Percentiles rank a stretch among this genome's conserved stretches.
phyloP scores from a whole-genome alignment of 2,797 vertebrate genomes.

The Onychomys torridus region DNA sequence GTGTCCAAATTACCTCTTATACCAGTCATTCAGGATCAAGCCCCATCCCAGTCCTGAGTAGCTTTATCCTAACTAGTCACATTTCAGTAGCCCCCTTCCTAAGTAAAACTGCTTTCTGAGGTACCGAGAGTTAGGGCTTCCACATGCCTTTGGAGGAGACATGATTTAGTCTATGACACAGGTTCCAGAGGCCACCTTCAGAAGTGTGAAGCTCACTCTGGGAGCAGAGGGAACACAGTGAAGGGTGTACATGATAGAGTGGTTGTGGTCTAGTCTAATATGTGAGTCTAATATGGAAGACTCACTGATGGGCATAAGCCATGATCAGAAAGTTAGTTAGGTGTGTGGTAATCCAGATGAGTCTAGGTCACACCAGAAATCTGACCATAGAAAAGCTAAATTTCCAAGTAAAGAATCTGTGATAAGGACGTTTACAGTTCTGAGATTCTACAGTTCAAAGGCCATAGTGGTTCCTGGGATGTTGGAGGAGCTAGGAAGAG shows the following conservation, averaged over 20 bases:
- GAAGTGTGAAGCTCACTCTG: neutral
- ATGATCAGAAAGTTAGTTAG: neutral
- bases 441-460: neutral
- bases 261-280: neutral
- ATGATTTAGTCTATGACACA: neutral
- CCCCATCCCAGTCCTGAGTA: neutral
- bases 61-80: neutral
- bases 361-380: neutral
- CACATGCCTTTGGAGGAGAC: neutral
- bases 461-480: neutral
- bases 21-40: neutral
- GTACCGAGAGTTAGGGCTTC: neutral
- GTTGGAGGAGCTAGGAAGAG: neutral
- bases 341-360: neutral
- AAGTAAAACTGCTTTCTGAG: neutral
- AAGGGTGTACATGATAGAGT: neutral
- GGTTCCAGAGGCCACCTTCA: neutral
- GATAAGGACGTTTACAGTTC: neutral
- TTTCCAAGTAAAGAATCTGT: neutral
- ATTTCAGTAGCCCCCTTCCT: neutral
- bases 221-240: neutral
- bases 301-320: neutral
- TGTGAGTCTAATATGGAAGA: neutral
- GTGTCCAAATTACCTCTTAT: neutral
- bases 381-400: neutral